Evolutionary conservation across 2,113 vertebrate genomes (phyloP).

Genomic region (Brachyhypopomus occidentalis): DNA sequence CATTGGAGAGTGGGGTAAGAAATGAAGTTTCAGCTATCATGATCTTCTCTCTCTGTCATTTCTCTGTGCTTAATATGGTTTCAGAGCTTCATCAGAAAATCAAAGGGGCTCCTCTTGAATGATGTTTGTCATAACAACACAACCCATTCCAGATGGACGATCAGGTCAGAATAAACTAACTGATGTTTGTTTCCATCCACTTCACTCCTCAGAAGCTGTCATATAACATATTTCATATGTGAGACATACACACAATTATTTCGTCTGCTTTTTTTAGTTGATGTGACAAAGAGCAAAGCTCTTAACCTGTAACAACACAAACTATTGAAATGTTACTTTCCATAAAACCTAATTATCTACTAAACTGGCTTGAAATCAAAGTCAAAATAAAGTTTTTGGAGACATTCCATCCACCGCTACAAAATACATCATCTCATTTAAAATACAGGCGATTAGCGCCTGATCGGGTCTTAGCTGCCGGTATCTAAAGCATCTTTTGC

Average conservation of each 20-base stretch:
- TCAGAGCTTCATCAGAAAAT: slow-evolving; percentile 38
- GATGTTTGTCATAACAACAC: neutral
- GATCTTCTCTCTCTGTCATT: slow-evolving; percentile 13
- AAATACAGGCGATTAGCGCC: neutral
- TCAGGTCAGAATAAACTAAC: no score
- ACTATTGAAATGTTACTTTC: neutral
- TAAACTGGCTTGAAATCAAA: neutral
- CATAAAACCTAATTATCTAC: neutral
- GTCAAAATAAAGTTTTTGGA: neutral
- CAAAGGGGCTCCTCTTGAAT: slow-evolving; percentile 38
- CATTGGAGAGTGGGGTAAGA: neutral
- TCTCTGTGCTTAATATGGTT: slow-evolving; percentile 34
- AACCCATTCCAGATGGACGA: slow-evolving; percentile 16
- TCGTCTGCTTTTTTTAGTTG: no score
- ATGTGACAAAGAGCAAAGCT: no score
- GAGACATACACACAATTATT: no score
- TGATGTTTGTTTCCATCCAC: no score
- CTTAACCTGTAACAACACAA: no score
- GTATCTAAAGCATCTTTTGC: no score
- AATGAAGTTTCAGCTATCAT: neutral
- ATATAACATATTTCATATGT: no score
- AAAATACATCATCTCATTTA: neutral
- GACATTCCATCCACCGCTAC: neutral
- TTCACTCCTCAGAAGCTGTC: no score
- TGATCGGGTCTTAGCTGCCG: neutral